These are phyloP conservation scores for Pygoscelis antarcticus DNA, from an alignment of 2,113 vertebrate genomes.

Conservation along the genomic window DNA sequence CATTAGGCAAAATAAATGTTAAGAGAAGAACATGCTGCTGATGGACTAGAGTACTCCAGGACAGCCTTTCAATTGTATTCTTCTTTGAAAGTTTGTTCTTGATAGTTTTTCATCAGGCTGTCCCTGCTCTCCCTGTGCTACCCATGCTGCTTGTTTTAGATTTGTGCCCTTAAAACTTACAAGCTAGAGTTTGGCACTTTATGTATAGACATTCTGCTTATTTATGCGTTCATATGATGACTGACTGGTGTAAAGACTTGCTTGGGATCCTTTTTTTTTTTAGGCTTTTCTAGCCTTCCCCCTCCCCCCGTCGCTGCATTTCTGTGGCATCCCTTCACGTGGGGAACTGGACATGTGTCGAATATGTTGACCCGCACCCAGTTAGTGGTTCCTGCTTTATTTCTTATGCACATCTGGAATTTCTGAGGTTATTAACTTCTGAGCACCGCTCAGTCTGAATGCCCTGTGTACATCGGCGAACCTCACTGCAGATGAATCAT, in stretches of 20 bases:
- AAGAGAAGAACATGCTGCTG: neutral
- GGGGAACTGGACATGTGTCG: neutral
- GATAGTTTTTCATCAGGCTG: neutral
- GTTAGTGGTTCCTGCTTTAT: neutral
- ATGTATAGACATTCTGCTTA: neutral
- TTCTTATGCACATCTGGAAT: neutral
- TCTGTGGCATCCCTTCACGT: neutral
- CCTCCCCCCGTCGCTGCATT: neutral
- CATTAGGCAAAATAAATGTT: too few relatives aligned
- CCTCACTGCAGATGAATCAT: neutral
- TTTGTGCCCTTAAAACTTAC: neutral
- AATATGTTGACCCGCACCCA: neutral
- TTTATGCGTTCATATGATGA: neutral
- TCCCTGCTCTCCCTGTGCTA: neutral
- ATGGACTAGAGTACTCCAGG: neutral
- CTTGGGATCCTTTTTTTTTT: neutral
- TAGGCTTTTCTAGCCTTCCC: neutral
- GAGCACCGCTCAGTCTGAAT: rapidly evolving
- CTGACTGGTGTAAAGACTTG: neutral
- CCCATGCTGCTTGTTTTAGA: neutral
- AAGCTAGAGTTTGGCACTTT: neutral
- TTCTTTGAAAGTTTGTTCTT: neutral
- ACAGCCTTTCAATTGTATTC: rapidly evolving
- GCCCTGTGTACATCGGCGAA: neutral
- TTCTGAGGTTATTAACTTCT: neutral